Percentiles rank a stretch among this genome's conserved stretches.
Conservation (phyloP, 2,888 invertebrate genomes). For the Arctia plantaginis region DNA sequence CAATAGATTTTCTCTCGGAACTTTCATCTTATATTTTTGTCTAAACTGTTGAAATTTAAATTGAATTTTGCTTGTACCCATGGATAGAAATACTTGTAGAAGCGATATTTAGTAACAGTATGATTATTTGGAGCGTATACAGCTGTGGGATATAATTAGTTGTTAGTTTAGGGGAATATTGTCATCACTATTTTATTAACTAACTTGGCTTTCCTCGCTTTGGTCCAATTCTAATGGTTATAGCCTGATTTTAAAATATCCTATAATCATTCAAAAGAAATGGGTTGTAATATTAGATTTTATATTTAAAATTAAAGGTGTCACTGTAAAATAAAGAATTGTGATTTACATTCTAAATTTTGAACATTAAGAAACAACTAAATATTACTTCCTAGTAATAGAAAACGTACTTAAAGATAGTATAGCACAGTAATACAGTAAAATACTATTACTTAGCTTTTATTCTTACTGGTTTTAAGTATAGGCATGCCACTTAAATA, state of each 20-base stretch:
- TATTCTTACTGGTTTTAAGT: background rate
- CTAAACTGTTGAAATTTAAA: background rate
- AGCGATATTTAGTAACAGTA: background rate
- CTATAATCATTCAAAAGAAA: no score
- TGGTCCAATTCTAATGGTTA: no score
- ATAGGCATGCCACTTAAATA: background rate
- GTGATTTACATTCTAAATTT: background rate
- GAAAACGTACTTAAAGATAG: no score
- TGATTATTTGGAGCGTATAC: background rate
- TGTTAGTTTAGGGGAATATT: background rate
- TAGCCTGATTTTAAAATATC: no score
- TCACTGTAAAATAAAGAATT: background rate
- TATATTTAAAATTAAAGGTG: background rate
- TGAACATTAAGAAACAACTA: background rate
- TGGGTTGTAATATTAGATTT: no score
- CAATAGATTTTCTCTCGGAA: background rate
- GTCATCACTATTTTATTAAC: no score
- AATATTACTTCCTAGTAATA: background rate
- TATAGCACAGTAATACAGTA: background rate
- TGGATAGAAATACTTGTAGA: background rate
- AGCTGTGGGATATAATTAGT: background rate
- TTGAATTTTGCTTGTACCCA: background rate
- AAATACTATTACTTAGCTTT: background rate
- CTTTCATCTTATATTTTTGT: background rate
- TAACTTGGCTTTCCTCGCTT: no score